Evolutionary conservation across 2,888 invertebrate species (phyloP), one percentile per base, ranked within the genome.

Genomic region (Lochmaea crataegi): DNA sequence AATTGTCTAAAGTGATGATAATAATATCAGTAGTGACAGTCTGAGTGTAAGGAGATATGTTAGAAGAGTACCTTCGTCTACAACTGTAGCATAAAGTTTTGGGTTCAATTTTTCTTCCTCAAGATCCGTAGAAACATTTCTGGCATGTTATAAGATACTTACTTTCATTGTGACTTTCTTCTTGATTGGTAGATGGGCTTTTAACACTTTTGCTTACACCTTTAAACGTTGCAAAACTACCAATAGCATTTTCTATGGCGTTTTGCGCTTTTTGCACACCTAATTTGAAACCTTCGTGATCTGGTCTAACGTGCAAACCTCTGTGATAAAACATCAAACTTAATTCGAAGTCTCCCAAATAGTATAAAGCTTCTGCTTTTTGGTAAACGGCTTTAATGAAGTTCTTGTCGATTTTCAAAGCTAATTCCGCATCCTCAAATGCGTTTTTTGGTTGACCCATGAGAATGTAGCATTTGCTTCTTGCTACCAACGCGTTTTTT

Each of bases 221-320:
- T 57, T 72, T 72, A 22, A 60, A 67, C 7, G 64, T 65, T 26
- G 65, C 32, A 18, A 68, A 77, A 9, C 82, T 88, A 71, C 94
- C 94, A 68, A 98, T 94, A 0, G 96, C 94, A 84, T 96, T 96
- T 85, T 96, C 94, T 78, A 98, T 97, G 10, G 97, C 97, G 85
- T 97, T 96, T 88, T 96, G 95, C 0, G 95, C 94, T 85, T 98
- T 97, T 83, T 96, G 96, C 0, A 97, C 94, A 9, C 96, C 95
- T 48, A 94, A 89, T 73, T 93, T 90, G 82, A 93, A 92, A 71
- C 91, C 91, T 66, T 93, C 93, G 73, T 95, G 89, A 81, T 98
- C 97, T 0, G 96, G 96, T 4, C 97, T 90, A 32, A 94, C 91
- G 51, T 94, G 91, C 77, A 95, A 88, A 0, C 97, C 98, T 32